These are phyloP conservation scores for Poecilia latipinna DNA, from an alignment of 2,113 vertebrate genomes.

Conservation along the genomic window DNA sequence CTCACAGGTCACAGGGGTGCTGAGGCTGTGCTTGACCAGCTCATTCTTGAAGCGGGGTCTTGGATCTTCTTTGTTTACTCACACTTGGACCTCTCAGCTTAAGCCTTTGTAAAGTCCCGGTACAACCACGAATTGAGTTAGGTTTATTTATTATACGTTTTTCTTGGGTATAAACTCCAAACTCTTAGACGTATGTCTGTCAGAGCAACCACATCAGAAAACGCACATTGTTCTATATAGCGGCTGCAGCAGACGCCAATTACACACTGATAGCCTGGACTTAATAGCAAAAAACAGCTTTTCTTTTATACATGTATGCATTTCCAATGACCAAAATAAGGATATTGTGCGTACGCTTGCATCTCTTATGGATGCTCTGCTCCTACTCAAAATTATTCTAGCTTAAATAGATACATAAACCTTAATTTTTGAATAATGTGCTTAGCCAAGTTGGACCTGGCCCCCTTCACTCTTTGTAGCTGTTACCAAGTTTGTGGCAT, in stretches of 20 bases:
- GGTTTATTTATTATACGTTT: conserved; percentile 51
- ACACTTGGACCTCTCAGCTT: conserved; percentile 49
- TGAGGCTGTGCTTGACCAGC: conserved; percentile 70
- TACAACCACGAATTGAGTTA: conserved; percentile 52
- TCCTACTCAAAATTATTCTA: neutral
- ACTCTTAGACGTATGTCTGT: conserved; percentile 29
- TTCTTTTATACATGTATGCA: neutral
- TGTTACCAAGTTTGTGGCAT: neutral
- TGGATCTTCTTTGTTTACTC: conserved; percentile 69
- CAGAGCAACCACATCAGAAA: conserved; percentile 12
- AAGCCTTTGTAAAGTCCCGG: conserved; percentile 51
- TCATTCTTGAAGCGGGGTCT: conserved; percentile 70
- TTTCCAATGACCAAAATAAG: neutral
- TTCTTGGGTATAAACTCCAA: conserved; percentile 41
- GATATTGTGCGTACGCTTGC: too few relatives aligned
- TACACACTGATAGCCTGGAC: neutral
- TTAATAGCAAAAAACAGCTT: neutral
- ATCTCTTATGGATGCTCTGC: neutral
- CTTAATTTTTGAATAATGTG: neutral
- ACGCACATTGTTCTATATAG: neutral
- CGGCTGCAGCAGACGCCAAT: neutral
- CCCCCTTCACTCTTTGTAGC: neutral
- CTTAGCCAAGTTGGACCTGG: neutral
- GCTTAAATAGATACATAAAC: neutral
- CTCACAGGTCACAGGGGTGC: conserved; percentile 65